phyloP scores from a whole-genome alignment of 2,888 invertebrate genomes.

The Euzetes globulus region DNA sequence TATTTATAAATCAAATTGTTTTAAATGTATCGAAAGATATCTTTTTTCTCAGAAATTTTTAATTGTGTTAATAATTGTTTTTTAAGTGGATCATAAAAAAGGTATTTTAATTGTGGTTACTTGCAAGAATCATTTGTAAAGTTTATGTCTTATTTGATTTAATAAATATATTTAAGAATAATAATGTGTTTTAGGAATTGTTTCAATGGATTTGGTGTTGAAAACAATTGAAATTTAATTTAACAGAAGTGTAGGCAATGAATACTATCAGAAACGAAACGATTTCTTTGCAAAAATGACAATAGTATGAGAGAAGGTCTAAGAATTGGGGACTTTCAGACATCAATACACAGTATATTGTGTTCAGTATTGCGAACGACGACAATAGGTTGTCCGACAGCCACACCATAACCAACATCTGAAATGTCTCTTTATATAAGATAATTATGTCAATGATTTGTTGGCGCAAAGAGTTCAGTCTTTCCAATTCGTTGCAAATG shows the following conservation, averaged over 20 bases:
- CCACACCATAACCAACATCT: constrained; percentile 1
- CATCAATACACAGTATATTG: constrained; percentile 4
- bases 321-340: not conserved
- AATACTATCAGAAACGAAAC: constrained; percentile 4
- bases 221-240: not conserved
- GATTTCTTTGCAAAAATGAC: constrained; percentile 1
- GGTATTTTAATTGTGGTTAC: too few species aligned
- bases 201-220: not conserved
- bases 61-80: too few species aligned
- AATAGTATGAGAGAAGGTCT: constrained; percentile 15
- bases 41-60: too few species aligned
- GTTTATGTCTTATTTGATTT: too few species aligned
- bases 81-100: too few species aligned
- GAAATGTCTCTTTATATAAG: constrained; percentile 2
- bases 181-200: not conserved
- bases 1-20: too few species aligned
- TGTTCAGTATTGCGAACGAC: not conserved
- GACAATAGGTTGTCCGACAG: not conserved
- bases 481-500: not conserved
- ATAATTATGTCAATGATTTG: constrained; percentile 13
- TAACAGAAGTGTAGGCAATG: not conserved
- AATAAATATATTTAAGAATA: not conserved
- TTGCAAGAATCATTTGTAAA: too few species aligned
- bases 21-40: too few species aligned
- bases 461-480: constrained; percentile 15